phyloP scores from a whole-genome alignment of 2,113 vertebrate genomes.

The Sebastes schlegelii region DNA sequence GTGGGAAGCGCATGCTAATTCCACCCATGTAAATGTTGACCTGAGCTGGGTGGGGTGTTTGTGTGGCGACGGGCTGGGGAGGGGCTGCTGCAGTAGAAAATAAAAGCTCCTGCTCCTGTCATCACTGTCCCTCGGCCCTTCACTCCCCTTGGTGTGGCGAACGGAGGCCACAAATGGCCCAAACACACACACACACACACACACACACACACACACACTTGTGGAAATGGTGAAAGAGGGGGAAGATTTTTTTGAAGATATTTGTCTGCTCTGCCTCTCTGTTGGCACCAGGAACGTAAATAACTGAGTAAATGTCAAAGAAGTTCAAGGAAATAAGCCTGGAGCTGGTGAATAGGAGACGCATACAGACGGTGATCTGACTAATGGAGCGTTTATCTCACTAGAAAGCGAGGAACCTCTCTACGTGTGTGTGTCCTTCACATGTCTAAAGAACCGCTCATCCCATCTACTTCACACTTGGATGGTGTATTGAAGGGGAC shows the following conservation, averaged over 20 bases:
- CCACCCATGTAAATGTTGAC: constrained; percentile 78
- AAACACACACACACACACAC: constrained; percentile 17
- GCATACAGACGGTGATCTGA: not conserved
- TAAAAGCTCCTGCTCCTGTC: constrained; percentile 64
- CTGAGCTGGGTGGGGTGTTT: constrained; percentile 74
- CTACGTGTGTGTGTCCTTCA: no score
- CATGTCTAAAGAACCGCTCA: no score
- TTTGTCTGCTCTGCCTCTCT: constrained; percentile 29
- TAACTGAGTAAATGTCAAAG: constrained; percentile 50
- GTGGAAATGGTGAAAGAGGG: constrained; percentile 18
- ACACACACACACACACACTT: constrained; percentile 16
- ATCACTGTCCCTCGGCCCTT: constrained; percentile 52
- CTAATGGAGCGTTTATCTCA: no score
- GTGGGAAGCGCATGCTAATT: constrained; percentile 72
- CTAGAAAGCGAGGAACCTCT: no score
- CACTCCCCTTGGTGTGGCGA: constrained; percentile 47
- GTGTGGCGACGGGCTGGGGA: constrained; percentile 60
- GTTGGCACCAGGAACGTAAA: constrained; percentile 43
- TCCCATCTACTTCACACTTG: no score
- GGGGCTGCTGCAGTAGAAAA: constrained; percentile 64
- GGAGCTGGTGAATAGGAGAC: constrained; percentile 6
- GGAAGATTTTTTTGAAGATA: constrained; percentile 27
- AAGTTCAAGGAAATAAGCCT: constrained; percentile 32
- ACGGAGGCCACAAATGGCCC: constrained; percentile 45
- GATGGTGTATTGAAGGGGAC: no score